phyloP scores from a whole-genome alignment of 2,888 invertebrate species.

The Pogonocherus hispidulus region DNA sequence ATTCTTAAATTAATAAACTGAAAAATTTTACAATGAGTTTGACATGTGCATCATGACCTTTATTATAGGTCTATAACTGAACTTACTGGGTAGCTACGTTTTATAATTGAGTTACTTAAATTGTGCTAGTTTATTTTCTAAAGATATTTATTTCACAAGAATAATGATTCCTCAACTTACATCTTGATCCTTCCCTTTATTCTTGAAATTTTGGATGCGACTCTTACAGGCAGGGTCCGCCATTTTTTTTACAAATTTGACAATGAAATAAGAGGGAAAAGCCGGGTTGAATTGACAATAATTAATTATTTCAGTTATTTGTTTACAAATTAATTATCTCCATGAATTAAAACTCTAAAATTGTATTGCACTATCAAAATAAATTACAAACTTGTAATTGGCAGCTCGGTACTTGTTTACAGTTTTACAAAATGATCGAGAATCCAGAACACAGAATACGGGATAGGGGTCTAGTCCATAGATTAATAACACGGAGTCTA shows the following conservation, averaged over 20 bases:
- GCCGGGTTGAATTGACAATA: conserved; percentile 50
- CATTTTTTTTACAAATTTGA: conserved; percentile 72
- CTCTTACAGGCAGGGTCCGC: conserved; percentile 78
- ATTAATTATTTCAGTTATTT: background rate
- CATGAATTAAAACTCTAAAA: conserved; percentile 5
- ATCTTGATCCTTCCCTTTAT: conserved; percentile 99
- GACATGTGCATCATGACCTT: conserved; percentile 47
- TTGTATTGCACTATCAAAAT: too few relatives aligned
- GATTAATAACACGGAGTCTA: too few relatives aligned
- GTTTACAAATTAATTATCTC: background rate
- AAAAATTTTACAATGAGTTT: conserved; percentile 19
- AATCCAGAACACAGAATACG: too few relatives aligned
- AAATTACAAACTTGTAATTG: too few relatives aligned
- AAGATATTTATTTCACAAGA: background rate
- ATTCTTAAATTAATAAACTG: conserved; percentile 29
- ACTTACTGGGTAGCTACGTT: background rate
- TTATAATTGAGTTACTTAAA: background rate
- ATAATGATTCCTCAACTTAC: conserved; percentile 75
- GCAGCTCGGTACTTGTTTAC: too few relatives aligned
- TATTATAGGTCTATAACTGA: conserved; percentile 1
- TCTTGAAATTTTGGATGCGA: conserved; percentile 96
- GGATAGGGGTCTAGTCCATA: too few relatives aligned
- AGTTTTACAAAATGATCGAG: too few relatives aligned
- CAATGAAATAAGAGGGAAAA: conserved; percentile 57
- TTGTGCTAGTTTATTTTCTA: background rate